These are phyloP conservation scores for Mustelus asterias DNA, from an alignment of 2,113 vertebrate genomes.

Conservation along the genomic window DNA sequence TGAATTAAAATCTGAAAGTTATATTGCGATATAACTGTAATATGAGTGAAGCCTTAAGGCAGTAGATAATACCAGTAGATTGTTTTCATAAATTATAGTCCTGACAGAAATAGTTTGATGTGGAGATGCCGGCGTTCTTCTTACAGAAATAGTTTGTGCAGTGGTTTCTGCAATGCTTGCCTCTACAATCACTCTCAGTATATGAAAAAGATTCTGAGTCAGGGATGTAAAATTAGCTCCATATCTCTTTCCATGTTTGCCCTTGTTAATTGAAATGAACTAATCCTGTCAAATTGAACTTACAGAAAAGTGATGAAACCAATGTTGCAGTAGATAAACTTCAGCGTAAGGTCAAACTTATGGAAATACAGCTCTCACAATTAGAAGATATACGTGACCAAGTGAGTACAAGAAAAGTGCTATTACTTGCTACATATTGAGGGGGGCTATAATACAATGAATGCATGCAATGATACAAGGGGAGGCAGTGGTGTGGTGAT, in stretches of 20 bases:
- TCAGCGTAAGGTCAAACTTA: conserved; percentile 8
- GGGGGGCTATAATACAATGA: background rate
- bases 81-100: background rate
- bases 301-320: conserved; percentile 32
- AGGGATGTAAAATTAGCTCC: background rate
- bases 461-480: too few relatives aligned
- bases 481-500: too few relatives aligned
- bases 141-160: background rate
- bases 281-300: conserved; percentile 3
- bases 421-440: too few relatives aligned
- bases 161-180: background rate
- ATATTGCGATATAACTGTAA: background rate
- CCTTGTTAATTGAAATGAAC: background rate
- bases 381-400: conserved; percentile 30
- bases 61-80: background rate
- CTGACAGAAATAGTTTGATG: background rate
- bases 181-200: background rate
- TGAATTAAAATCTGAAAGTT: background rate
- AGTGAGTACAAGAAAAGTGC: conserved; percentile 5
- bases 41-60: background rate
- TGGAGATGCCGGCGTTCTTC: too few relatives aligned
- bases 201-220: background rate
- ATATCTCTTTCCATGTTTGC: background rate
- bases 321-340: conserved; percentile 31
- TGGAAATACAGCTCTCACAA: conserved; percentile 25